Percentiles rank a stretch among this genome's conserved stretches.
Evolutionary conservation across 92 coral and sea anemone species (phyloP).

Genomic region (Umimayanthus kanabou): DNA sequence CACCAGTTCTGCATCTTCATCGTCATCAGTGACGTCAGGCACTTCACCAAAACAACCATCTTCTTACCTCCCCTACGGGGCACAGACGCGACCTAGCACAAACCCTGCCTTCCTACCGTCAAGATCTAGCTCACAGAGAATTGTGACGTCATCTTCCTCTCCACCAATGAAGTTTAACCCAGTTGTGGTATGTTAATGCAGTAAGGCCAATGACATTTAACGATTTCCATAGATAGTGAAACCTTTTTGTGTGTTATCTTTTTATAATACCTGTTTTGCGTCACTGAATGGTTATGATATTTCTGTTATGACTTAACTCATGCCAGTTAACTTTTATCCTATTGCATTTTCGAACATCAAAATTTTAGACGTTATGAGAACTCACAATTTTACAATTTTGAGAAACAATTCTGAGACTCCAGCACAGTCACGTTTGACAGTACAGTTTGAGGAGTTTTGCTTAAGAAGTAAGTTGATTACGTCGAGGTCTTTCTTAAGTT

Average conservation of each 20-base stretch:
- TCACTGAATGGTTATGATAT: not conserved
- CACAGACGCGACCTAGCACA: constrained; percentile 45
- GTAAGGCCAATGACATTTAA: not conserved
- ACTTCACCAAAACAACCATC: constrained; percentile 40
- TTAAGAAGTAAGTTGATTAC: too few relatives aligned
- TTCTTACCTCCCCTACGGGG: constrained; percentile 50
- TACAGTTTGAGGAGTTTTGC: not conserved
- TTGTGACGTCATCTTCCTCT: constrained; percentile 83
- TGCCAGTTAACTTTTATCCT: not conserved
- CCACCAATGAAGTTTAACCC: constrained; percentile 97
- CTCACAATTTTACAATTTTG: not conserved
- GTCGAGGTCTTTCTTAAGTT: too few relatives aligned
- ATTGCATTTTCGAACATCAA: not conserved
- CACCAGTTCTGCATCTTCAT: constrained; percentile 7
- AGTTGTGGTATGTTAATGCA: constrained; percentile 69
- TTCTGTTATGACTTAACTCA: too few relatives aligned
- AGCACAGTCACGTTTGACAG: too few relatives aligned
- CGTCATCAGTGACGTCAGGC: constrained; percentile 48
- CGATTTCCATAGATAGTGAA: not conserved
- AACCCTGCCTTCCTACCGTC: constrained; percentile 41
- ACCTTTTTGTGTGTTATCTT: too few relatives aligned
- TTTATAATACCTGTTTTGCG: too few relatives aligned
- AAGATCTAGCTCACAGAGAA: constrained; percentile 65
- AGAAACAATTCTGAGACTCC: too few relatives aligned
- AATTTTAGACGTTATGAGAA: not conserved